phyloP scores from a whole-genome alignment of 2,888 invertebrate genomes.

The Stenolophus ochropezus region DNA sequence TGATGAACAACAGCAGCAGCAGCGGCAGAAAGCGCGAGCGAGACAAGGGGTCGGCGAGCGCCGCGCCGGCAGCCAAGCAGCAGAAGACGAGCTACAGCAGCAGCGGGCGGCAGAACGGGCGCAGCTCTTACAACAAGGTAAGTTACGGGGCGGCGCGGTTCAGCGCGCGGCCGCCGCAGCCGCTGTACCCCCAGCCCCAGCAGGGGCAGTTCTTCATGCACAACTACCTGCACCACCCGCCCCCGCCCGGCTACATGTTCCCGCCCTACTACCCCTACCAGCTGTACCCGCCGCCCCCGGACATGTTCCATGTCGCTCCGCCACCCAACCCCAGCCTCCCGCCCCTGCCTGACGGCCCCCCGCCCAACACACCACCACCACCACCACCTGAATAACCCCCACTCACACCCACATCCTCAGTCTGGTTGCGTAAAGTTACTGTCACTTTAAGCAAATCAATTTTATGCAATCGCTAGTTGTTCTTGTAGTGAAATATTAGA shows the following conservation, averaged over 20 bases:
- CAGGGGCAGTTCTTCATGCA: constrained; percentile 51
- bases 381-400: constrained; percentile 74
- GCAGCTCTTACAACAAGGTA: constrained; percentile 71
- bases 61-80: constrained; percentile 69
- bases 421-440: background rate
- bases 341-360: constrained; percentile 77
- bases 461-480: constrained; percentile 1
- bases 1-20: constrained; percentile 27
- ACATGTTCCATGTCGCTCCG: constrained; percentile 67
- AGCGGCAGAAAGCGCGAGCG: constrained; percentile 71
- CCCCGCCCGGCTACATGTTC: constrained; percentile 60
- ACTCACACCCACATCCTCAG: background rate
- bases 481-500: constrained; percentile 28
- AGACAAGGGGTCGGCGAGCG: constrained; percentile 69
- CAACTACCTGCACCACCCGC: constrained; percentile 50
- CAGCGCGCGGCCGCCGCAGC: constrained; percentile 71
- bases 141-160: constrained; percentile 68
- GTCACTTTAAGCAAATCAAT: background rate
- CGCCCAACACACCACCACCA: constrained; percentile 79
- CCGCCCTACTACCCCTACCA: constrained; percentile 66
- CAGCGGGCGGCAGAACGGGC: constrained; percentile 69
- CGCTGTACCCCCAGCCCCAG: constrained; percentile 61
- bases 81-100: constrained; percentile 66
- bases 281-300: constrained; percentile 67
- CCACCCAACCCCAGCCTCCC: constrained; percentile 68